Conservation (phyloP, 2,888 invertebrate species). For the Drosophila macrospina region DNA sequence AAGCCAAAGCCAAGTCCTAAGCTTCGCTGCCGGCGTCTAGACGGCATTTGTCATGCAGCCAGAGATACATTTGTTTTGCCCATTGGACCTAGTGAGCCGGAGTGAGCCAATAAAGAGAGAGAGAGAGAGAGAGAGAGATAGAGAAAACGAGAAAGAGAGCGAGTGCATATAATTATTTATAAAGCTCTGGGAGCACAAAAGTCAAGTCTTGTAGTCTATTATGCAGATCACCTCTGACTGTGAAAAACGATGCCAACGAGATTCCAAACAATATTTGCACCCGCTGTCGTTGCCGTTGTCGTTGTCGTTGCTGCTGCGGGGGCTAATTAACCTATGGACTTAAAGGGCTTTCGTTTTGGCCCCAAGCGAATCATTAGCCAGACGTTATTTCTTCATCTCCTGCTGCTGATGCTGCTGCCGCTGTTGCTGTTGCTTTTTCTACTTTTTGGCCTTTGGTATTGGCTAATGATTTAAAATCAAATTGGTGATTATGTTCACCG, state of each 20-base stretch:
- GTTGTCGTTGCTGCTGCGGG: not conserved
- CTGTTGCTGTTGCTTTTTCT: too few species aligned
- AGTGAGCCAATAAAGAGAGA: not conserved
- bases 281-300: conserved; percentile 14
- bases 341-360: conserved; percentile 22
- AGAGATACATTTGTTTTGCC: conserved; percentile 61
- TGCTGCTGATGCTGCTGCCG: not conserved
- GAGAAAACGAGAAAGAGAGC: not conserved
- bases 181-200: conserved; percentile 35
- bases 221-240: conserved; percentile 64
- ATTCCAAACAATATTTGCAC: conserved; percentile 61
- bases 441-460: conserved; percentile 37
- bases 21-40: conserved; percentile 62
- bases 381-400: not conserved
- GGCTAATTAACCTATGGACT: conserved; percentile 59
- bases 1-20: conserved; percentile 48
- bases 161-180: conserved; percentile 51
- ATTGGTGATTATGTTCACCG: conserved; percentile 41
- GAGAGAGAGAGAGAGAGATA: not conserved
- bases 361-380: conserved; percentile 63
- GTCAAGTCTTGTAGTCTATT: conserved; percentile 50
- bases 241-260: conserved; percentile 6
- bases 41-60: conserved; percentile 73
- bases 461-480: conserved; percentile 75
- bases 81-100: not conserved